Conservation (phyloP, 2,888 invertebrate genomes). For the Anthophora plumipes region DNA sequence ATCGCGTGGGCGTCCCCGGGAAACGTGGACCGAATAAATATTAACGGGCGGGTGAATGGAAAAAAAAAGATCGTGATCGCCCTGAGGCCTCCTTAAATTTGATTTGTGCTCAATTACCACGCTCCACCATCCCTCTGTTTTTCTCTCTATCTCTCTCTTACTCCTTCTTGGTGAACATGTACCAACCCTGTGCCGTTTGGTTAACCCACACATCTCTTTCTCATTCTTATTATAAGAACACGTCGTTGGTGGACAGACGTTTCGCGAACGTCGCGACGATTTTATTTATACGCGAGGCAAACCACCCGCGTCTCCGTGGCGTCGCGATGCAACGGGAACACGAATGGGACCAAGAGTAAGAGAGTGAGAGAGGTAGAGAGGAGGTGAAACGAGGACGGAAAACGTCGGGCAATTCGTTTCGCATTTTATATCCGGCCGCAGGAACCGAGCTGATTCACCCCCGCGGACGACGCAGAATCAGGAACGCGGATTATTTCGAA, state of each 20-base stretch:
- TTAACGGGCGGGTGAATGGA: conserved; percentile 46
- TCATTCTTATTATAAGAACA: conserved; percentile 73
- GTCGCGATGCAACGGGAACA: conserved; percentile 57
- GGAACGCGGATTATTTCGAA: conserved; percentile 79
- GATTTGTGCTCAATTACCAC: conserved; percentile 85
- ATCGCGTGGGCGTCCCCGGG: conserved; percentile 61
- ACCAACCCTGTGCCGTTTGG: too few relatives aligned
- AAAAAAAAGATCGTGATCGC: conserved; percentile 42
- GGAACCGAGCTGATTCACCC: conserved; percentile 72
- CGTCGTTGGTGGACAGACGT: conserved; percentile 40
- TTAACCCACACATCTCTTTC: conserved; percentile 20
- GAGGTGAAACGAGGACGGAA: conserved; percentile 44
- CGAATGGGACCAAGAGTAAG: conserved; percentile 24
- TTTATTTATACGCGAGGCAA: conserved; percentile 82
- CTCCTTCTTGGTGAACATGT: too few relatives aligned
- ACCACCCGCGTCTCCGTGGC: conserved; percentile 76
- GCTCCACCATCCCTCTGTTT: conserved; percentile 59
- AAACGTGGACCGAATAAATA: conserved; percentile 62
- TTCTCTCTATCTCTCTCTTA: too few relatives aligned
- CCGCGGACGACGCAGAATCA: conserved; percentile 49
- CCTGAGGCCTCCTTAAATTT: conserved; percentile 82
- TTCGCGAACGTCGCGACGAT: conserved; percentile 76
- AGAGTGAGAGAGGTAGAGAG: conserved; percentile 16
- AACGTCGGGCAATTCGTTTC: conserved; percentile 81
- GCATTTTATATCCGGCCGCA: conserved; percentile 80